Evolutionary conservation across 1,140 invertebrate species (phyloP), one percentile per base, ranked within the genome.

Genomic region (Halyomorpha halys): DNA sequence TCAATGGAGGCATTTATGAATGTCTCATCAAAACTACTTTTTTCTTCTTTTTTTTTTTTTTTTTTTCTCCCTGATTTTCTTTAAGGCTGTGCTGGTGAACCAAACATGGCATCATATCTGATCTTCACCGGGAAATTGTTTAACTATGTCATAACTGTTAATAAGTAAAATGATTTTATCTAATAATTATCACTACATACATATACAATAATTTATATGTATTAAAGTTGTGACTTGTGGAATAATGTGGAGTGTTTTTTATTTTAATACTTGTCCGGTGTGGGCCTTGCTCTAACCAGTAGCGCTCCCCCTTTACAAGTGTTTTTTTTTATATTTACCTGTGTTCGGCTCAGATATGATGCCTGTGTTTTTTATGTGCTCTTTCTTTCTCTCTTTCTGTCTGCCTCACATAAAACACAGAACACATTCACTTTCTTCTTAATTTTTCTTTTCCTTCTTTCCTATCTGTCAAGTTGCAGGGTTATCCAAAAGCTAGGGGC

Each of bases 51-150:
- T 47, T 18, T 19, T 34, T 44, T 27, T 30, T 59, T 47, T 30
- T 21, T 34, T 27, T 13, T 39, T 56, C 15, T 39, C 21, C 53
- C 13, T 13, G 14, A 11, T 27, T 62, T 49, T 13, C 27, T 23
- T 27, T 23, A 21, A 30, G 15, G n/a, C 44, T 62, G 73, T 80
- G 80, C 80, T 79, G 82, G 79, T 80, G 62, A 11, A 71, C 81
- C 79, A 81, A 81, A 81, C 75, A 78, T 75, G 76, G 78, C 60
- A 81, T 82, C 80, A 82, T 82, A 82, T 82, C 81, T 82, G 81
- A 82, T 56, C 15, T 56, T 56, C 18, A n/a, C 19, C 23, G 53
- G 53, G 53, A 23, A 23, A 25, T 16, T 11, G 27, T 56, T 56
- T 23, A 39, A 39, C 13, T 1, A 39, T 13, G 11, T 1, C 6